Evolutionary conservation across 2,113 vertebrate genomes (phyloP).

Genomic region (Boulengeromyrus knoepffleri): DNA sequence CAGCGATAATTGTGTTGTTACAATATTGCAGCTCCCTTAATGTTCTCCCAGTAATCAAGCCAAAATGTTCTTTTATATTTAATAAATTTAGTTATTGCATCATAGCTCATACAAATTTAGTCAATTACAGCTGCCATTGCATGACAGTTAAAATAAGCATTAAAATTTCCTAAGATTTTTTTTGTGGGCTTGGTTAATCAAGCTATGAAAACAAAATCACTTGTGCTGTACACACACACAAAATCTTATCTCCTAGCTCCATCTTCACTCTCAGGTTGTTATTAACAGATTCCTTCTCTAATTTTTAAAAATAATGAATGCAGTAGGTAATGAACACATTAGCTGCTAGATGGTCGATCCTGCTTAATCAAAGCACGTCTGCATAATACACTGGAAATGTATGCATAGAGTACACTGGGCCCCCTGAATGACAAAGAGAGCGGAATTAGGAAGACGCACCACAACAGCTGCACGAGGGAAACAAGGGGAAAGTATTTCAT

Average conservation of each 20-base stretch:
- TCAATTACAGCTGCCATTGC: conserved; percentile 80
- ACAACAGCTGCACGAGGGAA: not conserved
- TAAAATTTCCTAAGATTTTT: conserved; percentile 73
- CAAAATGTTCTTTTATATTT: conserved; percentile 64
- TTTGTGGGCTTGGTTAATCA: conserved; percentile 83
- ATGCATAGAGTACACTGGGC: conserved; percentile 17
- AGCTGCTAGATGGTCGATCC: conserved; percentile 25
- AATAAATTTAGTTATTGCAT: conserved; percentile 49
- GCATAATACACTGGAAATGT: conserved; percentile 10
- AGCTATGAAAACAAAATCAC: conserved; percentile 65
- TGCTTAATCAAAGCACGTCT: conserved; percentile 28
- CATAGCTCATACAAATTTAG: conserved; percentile 63
- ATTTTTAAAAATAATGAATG: conserved; percentile 34
- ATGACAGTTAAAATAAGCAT: conserved; percentile 84
- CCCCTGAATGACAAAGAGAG: not conserved
- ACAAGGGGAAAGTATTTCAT: conserved; percentile 20
- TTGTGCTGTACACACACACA: conserved; percentile 62
- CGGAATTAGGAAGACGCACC: conserved; percentile 7
- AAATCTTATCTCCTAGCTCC: conserved; percentile 39
- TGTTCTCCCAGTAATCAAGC: conserved; percentile 88
- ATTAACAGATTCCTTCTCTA: conserved; percentile 31
- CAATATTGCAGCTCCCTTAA: conserved; percentile 83
- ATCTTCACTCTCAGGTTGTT: conserved; percentile 33
- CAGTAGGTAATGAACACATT: conserved; percentile 29
- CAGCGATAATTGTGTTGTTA: conserved; percentile 82